Conservation (phyloP, 2,888 invertebrate genomes). For the Caenorhabditis afra region DNA sequence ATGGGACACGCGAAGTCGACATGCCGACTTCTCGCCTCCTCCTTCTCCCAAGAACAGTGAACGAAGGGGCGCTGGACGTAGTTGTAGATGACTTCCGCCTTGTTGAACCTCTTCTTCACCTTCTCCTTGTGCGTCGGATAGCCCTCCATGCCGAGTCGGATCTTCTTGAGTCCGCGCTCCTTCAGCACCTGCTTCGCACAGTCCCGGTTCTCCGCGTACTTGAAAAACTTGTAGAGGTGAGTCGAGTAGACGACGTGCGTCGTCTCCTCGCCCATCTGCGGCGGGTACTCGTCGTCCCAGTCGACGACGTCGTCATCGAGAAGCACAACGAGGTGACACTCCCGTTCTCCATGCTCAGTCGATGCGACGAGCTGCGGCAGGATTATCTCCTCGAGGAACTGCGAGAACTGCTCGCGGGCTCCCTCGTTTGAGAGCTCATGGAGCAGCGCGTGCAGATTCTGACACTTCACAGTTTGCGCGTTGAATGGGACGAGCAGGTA, state of each 20-base stretch:
- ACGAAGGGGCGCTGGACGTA: constrained; percentile 99
- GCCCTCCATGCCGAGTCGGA: constrained; percentile 96
- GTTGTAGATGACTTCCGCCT: constrained; percentile 98
- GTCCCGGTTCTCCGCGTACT: constrained; percentile 98
- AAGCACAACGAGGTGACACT: constrained; percentile 96
- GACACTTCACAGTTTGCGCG: constrained; percentile 89
- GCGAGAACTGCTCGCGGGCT: constrained; percentile 96
- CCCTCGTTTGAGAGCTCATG: constrained; percentile 99
- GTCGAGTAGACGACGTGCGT: constrained; percentile 87
- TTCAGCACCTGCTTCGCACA: constrained; percentile 96
- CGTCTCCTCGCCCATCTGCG: constrained; percentile 97
- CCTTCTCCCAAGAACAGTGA: constrained; percentile 99
- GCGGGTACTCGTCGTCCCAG: constrained; percentile 99
- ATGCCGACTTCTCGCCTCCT: constrained; percentile 97
- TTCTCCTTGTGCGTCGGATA: constrained; percentile 99
- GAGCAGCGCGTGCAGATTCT: constrained; percentile 87
- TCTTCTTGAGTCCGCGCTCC: constrained; percentile 97
- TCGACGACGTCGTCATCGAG: constrained; percentile 95
- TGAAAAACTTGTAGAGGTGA: constrained; percentile 84
- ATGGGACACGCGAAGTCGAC: constrained; percentile 87
- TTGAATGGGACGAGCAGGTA: constrained; percentile 98
- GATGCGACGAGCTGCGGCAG: constrained; percentile 93
- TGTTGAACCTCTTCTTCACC: constrained; percentile 93
- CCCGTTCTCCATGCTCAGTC: constrained; percentile 91
- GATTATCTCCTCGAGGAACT: constrained; percentile 94